Evolutionary conservation across 2,113 vertebrate genomes (phyloP), one percentile per base, ranked within the genome.

Genomic region (Orientallactaga bullata): DNA sequence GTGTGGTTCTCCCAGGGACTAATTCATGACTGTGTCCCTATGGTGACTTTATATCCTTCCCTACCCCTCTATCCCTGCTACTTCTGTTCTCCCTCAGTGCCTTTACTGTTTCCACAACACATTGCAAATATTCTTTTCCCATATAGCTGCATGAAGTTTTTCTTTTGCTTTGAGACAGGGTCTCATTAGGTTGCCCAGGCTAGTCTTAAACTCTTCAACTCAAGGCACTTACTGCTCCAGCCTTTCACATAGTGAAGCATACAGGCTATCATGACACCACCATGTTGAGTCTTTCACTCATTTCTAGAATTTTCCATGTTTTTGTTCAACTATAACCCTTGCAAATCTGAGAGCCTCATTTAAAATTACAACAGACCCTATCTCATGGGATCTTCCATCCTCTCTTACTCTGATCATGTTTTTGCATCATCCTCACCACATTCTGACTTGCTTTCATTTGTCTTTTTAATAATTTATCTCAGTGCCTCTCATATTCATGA

Each of bases 291-390:
- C 37, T 7, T 3, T 9, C 23, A 4, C 28, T 91, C 80, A 32
- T 7, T 51, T 68, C 58, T 66, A 4, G 26, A 77, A 76, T 60
- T 30, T 6, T 35, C 26, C 18, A 26, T 26, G 3, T 35, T 69
- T 88, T 77, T 30, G 35, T 30, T 93, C 8, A 35, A 55, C 24
- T 91, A 47, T 76, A 68, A 90, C 51, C 23, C 79, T 60, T 47
- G 63, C 61, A 74, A 55, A 88, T 63, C 8, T 39, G 39, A 74
- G 1, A 28, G 55, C 20, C 9, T 37, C 9, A 20, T 66, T 91
- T 77, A 72, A 74, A 95, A 66, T 32, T 39, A 13, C 42, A 60
- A 17, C 18, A 60, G 5, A 60, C 3, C 3, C 30, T 60, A 0
- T 58, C 73, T 71, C 10, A 80, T 0, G 63, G 37, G 8, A 65